phyloP scores from a whole-genome alignment of 2,888 invertebrate species.

The Hymenopus coronatus region DNA sequence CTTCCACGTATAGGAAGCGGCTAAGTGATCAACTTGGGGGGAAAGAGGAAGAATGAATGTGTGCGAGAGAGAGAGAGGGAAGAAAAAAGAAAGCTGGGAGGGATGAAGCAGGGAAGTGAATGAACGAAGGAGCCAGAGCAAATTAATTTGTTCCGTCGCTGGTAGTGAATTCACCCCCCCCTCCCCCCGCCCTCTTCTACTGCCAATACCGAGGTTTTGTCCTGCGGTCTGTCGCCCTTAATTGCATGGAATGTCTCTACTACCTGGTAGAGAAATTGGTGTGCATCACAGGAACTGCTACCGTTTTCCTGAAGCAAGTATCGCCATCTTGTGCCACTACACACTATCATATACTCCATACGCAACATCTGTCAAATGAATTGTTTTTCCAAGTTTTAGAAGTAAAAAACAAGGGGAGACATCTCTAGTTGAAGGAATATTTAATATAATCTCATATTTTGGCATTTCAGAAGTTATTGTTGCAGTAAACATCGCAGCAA shows the following conservation, averaged over 20 bases:
- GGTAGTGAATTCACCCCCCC: neutral
- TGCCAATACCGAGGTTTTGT: neutral
- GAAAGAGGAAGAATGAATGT: neutral
- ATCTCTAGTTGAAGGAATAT: too few relatives aligned
- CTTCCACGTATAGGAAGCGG: neutral
- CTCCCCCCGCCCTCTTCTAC: too few relatives aligned
- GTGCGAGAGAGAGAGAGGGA: neutral
- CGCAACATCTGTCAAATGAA: too few relatives aligned
- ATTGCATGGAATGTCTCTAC: neutral
- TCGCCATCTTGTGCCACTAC: too few relatives aligned
- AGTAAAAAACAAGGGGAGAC: too few relatives aligned
- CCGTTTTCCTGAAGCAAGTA: too few relatives aligned
- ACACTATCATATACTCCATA: too few relatives aligned
- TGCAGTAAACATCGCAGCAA: too few relatives aligned
- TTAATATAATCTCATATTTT: too few relatives aligned
- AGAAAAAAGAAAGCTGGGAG: neutral
- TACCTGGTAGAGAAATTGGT: neutral
- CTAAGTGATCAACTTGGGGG: neutral
- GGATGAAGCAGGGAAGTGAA: neutral
- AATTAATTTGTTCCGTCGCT: conserved; percentile 13
- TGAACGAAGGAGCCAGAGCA: neutral
- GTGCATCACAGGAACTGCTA: too few relatives aligned
- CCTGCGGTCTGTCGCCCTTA: neutral
- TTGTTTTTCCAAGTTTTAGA: too few relatives aligned
- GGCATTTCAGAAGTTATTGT: too few relatives aligned